Evolutionary conservation across 2,888 invertebrate genomes (phyloP), one percentile per base, ranked within the genome.

Genomic region (Arrhopalites spinosus): DNA sequence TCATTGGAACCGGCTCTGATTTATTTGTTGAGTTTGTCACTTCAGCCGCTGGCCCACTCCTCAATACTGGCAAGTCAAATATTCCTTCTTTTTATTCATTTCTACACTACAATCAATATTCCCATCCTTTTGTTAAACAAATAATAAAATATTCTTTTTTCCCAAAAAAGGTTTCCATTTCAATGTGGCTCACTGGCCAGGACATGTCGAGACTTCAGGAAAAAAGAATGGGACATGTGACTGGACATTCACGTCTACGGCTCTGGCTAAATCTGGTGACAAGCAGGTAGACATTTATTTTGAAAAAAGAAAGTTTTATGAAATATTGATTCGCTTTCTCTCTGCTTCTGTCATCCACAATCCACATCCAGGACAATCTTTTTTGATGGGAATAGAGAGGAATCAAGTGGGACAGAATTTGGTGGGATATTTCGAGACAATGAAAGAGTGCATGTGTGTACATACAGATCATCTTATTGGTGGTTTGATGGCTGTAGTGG

Each of bases 151-250:
- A n/a, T n/a, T n/a, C n/a, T n/a, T n/a, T n/a, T n/a, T n/a, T n/a
- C n/a, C n/a, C n/a, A n/a, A n/a, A n/a, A n/a, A n/a, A n/a, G 96
- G 95, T 5, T 96, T 96, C 85, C 95, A 95, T 86, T 95, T 96
- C 87, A 95, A 95, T 87, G 95, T 95, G 70, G 95, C 95, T 80
- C 94, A 94, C 86, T 95, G 94, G 94, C 95, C 95, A 0, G 95
- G 95, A 0, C 94, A 94, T 86, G 94, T 94, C 69, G 94, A 95
- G 84, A 94, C 94, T 0, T 93, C 93, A 0, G 94, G 95, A 0
- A 92, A 92, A 45, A 90, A 91, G 81, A 83, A 83, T 76, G 84
- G 94, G 5, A 92, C 92, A 66, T 95, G 95, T 84, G 93, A 94
- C 86, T 95, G 95, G 95, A 87, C 94, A 70, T 88, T 95, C 67